phyloP scores from a whole-genome alignment of 2,888 invertebrate genomes.

The Phragmatobia fuliginosa region DNA sequence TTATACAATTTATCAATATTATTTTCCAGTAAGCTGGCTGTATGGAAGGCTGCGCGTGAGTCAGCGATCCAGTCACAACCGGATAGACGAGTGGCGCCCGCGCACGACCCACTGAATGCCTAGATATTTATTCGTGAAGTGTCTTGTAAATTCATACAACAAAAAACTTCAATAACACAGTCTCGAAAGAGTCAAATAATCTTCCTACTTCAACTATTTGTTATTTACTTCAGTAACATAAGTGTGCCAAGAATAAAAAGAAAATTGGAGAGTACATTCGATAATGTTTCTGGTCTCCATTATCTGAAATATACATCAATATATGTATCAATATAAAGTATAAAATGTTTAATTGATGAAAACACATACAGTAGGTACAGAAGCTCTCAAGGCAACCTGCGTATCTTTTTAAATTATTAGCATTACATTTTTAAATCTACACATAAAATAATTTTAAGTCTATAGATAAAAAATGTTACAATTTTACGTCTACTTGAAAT shows the following conservation, averaged over 20 bases:
- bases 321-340: no score
- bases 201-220: not conserved
- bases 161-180: constrained; percentile 28
- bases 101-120: constrained; percentile 44
- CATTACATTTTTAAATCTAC: not conserved
- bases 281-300: not conserved
- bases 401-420: no score
- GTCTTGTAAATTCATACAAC: constrained; percentile 30
- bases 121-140: constrained; percentile 28
- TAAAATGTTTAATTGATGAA: not conserved
- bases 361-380: no score
- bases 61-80: constrained; percentile 67
- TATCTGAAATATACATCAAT: not conserved
- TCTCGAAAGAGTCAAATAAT: not conserved
- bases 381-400: not conserved
- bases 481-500: not conserved
- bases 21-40: constrained; percentile 22
- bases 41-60: constrained; percentile 52
- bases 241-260: not conserved
- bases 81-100: constrained; percentile 67
- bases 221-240: not conserved
- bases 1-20: constrained; percentile 22
- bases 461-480: not conserved
- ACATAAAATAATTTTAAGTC: not conserved
- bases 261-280: not conserved